Conservation (phyloP, 2,888 invertebrate species). For the Silvanus unidentatus region DNA sequence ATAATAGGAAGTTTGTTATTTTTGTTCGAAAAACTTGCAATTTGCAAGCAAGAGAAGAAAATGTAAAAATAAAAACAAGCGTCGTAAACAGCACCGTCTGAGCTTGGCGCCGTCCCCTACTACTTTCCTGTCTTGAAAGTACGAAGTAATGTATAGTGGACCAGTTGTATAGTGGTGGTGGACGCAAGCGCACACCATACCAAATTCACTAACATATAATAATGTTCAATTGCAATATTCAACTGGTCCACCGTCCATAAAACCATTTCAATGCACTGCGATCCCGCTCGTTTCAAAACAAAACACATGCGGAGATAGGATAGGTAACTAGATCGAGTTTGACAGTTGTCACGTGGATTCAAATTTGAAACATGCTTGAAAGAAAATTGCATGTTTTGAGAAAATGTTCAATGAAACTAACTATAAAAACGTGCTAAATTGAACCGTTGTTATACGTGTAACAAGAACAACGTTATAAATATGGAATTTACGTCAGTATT, state of each 20-base stretch:
- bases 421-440: too few relatives aligned
- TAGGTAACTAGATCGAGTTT: conserved; percentile 47
- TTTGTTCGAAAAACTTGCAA: conserved; percentile 8
- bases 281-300: conserved; percentile 49
- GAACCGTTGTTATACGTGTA: too few relatives aligned
- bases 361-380: conserved; percentile 29
- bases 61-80: conserved; percentile 18
- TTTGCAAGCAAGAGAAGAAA: conserved; percentile 10
- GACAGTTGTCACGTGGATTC: conserved; percentile 46
- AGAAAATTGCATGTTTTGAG: conserved; percentile 21
- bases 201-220: background rate
- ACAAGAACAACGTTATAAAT: too few relatives aligned
- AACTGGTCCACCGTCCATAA: conserved; percentile 42
- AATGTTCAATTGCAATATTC: background rate
- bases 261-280: conserved; percentile 48
- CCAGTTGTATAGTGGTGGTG: conserved; percentile 31
- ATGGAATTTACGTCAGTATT: too few relatives aligned
- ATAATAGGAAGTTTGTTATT: too few relatives aligned
- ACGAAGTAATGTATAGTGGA: conserved; percentile 43
- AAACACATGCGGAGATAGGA: conserved; percentile 48
- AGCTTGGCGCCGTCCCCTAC: conserved; percentile 43
- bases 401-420: conserved; percentile 3
- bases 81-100: conserved; percentile 41
- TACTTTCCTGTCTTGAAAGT: conserved; percentile 36
- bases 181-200: conserved; percentile 16